Conservation (phyloP, 2,888 invertebrate species). For the Tachina lurida region DNA sequence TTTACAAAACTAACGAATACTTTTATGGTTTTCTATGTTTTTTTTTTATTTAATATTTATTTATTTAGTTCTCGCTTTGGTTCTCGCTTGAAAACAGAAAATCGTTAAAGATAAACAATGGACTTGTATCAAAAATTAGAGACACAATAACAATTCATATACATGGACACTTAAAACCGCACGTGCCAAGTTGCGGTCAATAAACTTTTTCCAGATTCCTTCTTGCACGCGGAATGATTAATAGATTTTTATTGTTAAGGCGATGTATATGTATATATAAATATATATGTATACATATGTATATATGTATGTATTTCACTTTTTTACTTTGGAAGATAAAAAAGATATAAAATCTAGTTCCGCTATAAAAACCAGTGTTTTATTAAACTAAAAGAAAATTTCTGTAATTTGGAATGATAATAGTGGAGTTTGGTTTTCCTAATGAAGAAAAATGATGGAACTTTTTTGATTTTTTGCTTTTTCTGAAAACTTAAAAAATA, state of each 20-base stretch:
- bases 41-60: neutral
- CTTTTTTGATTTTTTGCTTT: no score
- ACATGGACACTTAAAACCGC: slow-evolving; percentile 1
- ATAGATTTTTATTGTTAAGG: neutral
- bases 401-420: no score
- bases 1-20: slow-evolving; percentile 67
- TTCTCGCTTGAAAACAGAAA: slow-evolving; percentile 7
- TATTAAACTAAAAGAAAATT: no score
- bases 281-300: no score
- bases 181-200: slow-evolving; percentile 17
- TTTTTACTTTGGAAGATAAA: neutral
- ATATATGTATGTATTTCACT: no score
- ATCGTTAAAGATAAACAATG: neutral
- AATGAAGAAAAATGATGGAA: no score
- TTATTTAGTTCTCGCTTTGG: slow-evolving; percentile 23
- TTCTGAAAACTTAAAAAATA: no score
- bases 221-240: neutral
- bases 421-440: no score
- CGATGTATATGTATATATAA: neutral
- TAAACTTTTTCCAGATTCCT: neutral
- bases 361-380: neutral
- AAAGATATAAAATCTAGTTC: neutral
- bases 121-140: neutral
- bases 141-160: neutral
- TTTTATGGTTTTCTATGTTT: neutral